A percentile compares a stretch with the other conserved stretches of the same genome.
These are phyloP conservation scores for Anguilla marmorata DNA, from an alignment of 2,797 vertebrate genomes.

Conservation along the genomic window DNA sequence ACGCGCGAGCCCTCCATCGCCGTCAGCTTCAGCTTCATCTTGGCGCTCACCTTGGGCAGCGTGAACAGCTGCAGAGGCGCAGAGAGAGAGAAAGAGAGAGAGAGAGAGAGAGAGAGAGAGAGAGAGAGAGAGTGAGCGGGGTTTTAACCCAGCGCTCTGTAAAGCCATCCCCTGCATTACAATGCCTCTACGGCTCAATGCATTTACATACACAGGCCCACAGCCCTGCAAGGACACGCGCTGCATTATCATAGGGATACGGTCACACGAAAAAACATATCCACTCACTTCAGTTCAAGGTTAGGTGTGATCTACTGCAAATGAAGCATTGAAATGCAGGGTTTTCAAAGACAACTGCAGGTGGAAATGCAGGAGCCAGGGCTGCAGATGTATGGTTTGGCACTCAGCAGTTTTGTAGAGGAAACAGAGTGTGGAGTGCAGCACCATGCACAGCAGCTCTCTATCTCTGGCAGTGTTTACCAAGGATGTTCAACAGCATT, in stretches of 20 bases:
- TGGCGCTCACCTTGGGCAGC: conserved; percentile 90
- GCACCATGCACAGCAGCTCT: background rate
- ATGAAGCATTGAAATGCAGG: background rate
- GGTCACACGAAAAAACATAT: background rate
- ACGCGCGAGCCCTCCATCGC: conserved; percentile 94
- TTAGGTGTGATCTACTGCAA: background rate
- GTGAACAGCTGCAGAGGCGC: conserved; percentile 83
- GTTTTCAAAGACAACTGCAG: background rate
- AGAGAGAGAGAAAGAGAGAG: background rate
- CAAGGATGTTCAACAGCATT: background rate
- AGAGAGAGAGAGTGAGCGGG: background rate
- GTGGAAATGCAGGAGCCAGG: background rate
- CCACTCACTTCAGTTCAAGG: background rate
- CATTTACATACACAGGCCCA: background rate
- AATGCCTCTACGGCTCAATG: background rate
- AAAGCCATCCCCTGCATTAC: background rate
- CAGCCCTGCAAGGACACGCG: background rate
- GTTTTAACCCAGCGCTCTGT: background rate
- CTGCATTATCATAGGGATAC: background rate
- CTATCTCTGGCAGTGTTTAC: background rate
- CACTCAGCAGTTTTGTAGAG: background rate
- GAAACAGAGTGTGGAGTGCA: background rate
- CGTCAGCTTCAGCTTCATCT: conserved; percentile 93
- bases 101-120: background rate
- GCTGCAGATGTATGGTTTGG: background rate